Evolutionary conservation across 2,797 vertebrate genomes (phyloP).

Genomic region (Oreochromis grahami): DNA sequence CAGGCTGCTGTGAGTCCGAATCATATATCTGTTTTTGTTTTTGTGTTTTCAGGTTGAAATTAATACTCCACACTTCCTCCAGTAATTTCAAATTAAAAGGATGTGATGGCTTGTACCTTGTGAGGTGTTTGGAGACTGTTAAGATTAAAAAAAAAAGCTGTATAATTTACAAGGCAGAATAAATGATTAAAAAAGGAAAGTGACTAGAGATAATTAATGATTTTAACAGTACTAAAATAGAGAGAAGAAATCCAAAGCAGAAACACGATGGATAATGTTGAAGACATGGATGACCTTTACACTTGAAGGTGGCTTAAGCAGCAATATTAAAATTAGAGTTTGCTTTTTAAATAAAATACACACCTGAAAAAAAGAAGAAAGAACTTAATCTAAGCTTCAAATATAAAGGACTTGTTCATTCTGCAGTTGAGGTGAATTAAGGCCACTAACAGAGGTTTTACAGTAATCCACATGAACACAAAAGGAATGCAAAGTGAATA

Average conservation of each 20-base stretch:
- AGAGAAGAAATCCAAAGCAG: background rate
- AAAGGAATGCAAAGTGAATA: background rate
- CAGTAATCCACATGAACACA: background rate
- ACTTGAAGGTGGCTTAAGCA: background rate
- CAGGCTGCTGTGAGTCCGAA: background rate
- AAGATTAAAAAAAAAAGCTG: background rate
- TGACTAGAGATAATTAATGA: background rate
- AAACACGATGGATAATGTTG: background rate
- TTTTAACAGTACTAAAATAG: background rate
- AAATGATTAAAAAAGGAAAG: background rate
- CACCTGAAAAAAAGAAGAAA: background rate
- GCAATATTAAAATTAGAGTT: background rate
- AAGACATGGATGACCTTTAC: background rate
- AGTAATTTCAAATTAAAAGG: background rate
- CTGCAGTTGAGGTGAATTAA: constrained; percentile 1
- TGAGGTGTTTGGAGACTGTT: background rate
- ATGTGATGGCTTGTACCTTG: background rate
- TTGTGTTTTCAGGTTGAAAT: background rate
- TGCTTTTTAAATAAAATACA: background rate
- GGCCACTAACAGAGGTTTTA: background rate
- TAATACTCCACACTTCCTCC: background rate
- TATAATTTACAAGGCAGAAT: background rate
- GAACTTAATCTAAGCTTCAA: background rate
- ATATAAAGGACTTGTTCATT: background rate
- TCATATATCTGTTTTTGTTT: background rate